Evolutionary conservation across 2,797 vertebrate genomes (phyloP).

Genomic region (Squalus acanthias): DNA sequence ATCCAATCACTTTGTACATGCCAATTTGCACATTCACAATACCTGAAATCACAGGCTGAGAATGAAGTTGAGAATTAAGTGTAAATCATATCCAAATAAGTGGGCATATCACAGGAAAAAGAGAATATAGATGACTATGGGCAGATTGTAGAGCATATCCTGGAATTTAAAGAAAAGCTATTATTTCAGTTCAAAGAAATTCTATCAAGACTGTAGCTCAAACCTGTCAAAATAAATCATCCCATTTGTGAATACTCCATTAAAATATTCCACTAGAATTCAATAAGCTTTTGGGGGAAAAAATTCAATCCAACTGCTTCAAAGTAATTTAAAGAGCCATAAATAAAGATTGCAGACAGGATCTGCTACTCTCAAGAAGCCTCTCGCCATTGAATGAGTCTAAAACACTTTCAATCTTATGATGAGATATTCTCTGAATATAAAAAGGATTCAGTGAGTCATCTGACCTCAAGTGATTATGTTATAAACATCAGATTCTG

Average conservation of each 20-base stretch:
- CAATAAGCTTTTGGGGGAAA: constrained; percentile 13
- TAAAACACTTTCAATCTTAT: background rate
- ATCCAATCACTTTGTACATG: background rate
- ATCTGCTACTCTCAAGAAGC: background rate
- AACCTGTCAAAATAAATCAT: constrained; percentile 22
- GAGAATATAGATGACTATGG: background rate
- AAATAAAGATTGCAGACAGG: constrained; percentile 13
- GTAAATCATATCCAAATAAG: background rate
- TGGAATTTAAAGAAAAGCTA: background rate
- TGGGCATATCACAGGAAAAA: background rate
- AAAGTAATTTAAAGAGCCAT: constrained; percentile 29
- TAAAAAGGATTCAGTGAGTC: background rate
- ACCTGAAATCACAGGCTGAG: background rate
- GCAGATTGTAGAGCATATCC: background rate
- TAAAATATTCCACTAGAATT: constrained; percentile 35
- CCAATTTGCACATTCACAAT: background rate
- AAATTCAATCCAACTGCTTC: constrained; percentile 23
- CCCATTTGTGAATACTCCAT: background rate
- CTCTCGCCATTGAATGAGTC: background rate
- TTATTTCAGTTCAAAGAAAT: background rate
- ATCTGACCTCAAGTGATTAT: background rate
- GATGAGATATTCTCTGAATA: constrained; percentile 7
- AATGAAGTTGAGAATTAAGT: background rate
- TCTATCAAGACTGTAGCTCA: background rate
- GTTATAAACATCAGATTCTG: background rate